Conservation (phyloP, 2,797 vertebrate species). For the Bovichtus variegatus region DNA sequence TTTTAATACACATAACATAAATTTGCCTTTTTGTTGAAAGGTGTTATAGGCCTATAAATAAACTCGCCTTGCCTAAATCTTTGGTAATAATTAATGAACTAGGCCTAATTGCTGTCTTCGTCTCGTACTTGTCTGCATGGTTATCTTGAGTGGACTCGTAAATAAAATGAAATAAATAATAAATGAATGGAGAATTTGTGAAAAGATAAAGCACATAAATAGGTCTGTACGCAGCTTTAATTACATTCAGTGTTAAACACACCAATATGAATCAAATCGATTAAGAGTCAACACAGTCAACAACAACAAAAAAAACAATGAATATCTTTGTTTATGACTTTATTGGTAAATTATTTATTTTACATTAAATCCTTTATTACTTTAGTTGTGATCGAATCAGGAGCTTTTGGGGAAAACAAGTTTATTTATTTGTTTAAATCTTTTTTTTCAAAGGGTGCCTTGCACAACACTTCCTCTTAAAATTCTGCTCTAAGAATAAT, state of each 20-base stretch:
- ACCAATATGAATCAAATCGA: neutral
- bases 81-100: neutral
- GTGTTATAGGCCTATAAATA: neutral
- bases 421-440: neutral
- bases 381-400: neutral
- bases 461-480: no score
- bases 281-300: neutral
- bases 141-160: neutral
- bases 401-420: neutral
- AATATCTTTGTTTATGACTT: neutral
- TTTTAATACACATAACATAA: neutral
- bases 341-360: neutral
- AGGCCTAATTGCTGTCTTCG: neutral
- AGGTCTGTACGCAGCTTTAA: neutral
- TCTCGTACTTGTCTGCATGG: neutral
- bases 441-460: neutral
- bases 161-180: neutral
- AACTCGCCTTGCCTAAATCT: neutral
- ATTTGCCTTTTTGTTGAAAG: neutral
- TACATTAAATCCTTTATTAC: fast-evolving
- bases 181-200: neutral
- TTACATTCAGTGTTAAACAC: neutral
- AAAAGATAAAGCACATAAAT: neutral
- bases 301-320: no score
- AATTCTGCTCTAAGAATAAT: neutral